Conservation (phyloP, 2,888 invertebrate species). For the Tineola bisselliella region DNA sequence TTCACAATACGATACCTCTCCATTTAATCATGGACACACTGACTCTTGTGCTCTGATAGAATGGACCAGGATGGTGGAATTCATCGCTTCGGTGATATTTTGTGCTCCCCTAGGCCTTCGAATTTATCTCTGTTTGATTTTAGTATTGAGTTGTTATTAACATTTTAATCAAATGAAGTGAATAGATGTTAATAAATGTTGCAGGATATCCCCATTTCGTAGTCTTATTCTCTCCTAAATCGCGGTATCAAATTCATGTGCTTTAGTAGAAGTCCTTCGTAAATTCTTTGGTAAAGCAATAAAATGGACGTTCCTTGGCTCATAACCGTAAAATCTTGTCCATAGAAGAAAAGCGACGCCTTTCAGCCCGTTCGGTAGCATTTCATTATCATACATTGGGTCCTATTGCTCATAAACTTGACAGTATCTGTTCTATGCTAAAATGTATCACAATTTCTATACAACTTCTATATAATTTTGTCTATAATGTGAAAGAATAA, state of each 20-base stretch:
- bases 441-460: too few relatives aligned
- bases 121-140: too few relatives aligned
- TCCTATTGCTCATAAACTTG: too few relatives aligned
- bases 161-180: not conserved
- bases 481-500: too few relatives aligned
- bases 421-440: too few relatives aligned
- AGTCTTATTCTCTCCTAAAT: not conserved
- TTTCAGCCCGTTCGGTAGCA: not conserved
- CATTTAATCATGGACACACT: too few relatives aligned
- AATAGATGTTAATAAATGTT: not conserved
- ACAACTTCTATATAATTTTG: too few relatives aligned
- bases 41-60: too few relatives aligned
- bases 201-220: not conserved
- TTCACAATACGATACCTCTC: too few relatives aligned
- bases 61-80: too few relatives aligned
- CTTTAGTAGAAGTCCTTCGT: slow-evolving; percentile 13
- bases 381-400: not conserved
- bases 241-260: not conserved
- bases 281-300: slow-evolving; percentile 17
- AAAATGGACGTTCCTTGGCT: slow-evolving; percentile 17
- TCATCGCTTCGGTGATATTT: too few relatives aligned
- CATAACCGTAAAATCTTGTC: slow-evolving; percentile 17
- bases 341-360: slow-evolving; percentile 16
- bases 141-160: not conserved
- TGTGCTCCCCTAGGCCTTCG: too few relatives aligned